A percentile compares a stretch with the other conserved stretches of the same genome.
Conservation (phyloP, 1,140 invertebrate species). For the Dolichoris vasculosae region DNA sequence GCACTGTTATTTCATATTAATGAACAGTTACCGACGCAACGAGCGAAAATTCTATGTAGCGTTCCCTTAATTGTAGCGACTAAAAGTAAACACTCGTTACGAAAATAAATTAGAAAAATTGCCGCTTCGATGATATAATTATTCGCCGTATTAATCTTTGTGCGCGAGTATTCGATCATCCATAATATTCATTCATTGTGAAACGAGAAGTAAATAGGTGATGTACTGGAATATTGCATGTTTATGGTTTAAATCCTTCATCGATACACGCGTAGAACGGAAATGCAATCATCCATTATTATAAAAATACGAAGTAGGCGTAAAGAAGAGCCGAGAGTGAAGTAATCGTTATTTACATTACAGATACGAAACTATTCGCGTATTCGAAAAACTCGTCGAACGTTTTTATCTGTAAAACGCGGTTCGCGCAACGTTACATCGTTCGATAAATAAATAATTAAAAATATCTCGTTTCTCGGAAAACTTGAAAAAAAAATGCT, state of each 20-base stretch:
- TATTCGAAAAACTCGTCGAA: neutral
- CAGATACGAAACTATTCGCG: neutral
- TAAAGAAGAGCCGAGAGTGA: slow-evolving; percentile 21
- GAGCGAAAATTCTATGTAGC: neutral
- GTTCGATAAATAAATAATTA: too few relatives aligned
- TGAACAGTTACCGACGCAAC: neutral
- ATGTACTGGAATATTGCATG: neutral
- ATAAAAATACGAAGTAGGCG: slow-evolving; percentile 28
- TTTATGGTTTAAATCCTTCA: slow-evolving; percentile 18
- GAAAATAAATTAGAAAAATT: neutral
- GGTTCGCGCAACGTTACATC: too few relatives aligned
- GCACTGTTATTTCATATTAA: neutral
- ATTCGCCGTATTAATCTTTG: neutral
- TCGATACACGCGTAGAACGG: neutral
- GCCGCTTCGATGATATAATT: neutral
- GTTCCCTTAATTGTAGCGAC: neutral
- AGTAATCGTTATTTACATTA: slow-evolving; percentile 28
- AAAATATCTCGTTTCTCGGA: too few relatives aligned
- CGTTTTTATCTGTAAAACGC: too few relatives aligned
- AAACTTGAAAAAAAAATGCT: too few relatives aligned
- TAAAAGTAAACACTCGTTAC: neutral
- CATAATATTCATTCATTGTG: neutral
- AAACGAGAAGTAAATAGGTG: slow-evolving; percentile 21
- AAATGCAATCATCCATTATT: slow-evolving; percentile 23
- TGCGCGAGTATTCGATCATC: neutral